Percentiles rank a stretch among this genome's conserved stretches.
Conservation (phyloP, 2,888 invertebrate species). For the Anagyrus pseudococci region DNA sequence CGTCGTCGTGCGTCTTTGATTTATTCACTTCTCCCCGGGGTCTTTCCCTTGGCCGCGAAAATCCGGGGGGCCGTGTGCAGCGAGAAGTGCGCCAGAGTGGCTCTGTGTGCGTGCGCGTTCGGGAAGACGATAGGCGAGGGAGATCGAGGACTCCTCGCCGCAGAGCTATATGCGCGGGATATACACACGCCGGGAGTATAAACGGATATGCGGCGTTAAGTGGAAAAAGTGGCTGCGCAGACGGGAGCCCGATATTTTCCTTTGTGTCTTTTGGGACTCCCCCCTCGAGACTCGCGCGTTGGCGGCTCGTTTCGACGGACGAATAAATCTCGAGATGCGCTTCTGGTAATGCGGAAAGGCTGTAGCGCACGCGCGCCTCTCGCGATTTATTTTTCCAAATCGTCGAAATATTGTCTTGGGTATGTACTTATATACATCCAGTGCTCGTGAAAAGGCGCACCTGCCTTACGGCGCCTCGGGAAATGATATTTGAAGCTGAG, state of each 20-base stretch:
- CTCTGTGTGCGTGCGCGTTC: background rate
- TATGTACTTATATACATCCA: no score
- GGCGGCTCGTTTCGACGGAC: no score
- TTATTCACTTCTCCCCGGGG: conserved; percentile 23
- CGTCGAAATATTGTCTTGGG: no score
- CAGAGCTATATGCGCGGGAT: background rate
- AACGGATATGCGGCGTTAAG: background rate
- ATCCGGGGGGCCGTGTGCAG: no score
- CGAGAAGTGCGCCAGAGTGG: background rate
- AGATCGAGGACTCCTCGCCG: background rate
- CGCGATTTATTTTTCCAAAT: no score
- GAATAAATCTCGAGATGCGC: no score
- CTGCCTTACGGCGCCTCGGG: no score
- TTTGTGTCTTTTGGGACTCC: background rate
- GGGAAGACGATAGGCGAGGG: background rate
- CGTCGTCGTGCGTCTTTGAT: conserved; percentile 21
- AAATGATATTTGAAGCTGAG: no score
- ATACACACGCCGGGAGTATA: background rate
- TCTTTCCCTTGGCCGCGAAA: conserved; percentile 5
- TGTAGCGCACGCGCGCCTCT: no score
- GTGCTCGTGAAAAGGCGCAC: no score
- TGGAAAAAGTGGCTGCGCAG: conserved; percentile 1
- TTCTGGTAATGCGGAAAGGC: no score
- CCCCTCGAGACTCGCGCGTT: no score
- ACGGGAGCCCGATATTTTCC: conserved; percentile 8